phyloP scores from a whole-genome alignment of 2,113 vertebrate genomes.

The Eublepharis macularius region DNA sequence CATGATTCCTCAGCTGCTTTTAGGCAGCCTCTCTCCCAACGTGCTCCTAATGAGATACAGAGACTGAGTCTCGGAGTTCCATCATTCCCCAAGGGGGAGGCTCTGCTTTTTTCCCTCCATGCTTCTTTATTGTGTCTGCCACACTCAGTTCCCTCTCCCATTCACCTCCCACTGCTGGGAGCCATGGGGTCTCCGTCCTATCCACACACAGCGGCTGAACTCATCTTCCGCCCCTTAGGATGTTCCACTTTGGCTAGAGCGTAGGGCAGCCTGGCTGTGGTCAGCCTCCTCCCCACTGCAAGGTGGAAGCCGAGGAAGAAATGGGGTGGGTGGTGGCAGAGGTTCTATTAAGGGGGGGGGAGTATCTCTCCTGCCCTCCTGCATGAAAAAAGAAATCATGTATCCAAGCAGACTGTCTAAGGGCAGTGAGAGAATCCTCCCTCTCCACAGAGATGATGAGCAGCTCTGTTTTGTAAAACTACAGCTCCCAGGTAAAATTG shows the following conservation, averaged over 20 bases:
- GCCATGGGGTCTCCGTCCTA: not conserved
- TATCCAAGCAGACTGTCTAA: too few relatives aligned
- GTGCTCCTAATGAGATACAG: not conserved
- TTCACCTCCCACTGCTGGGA: not conserved
- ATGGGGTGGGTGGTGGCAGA: too few relatives aligned
- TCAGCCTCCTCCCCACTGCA: not conserved
- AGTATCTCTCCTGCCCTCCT: too few relatives aligned
- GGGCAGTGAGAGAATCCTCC: too few relatives aligned
- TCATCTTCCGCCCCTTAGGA: not conserved
- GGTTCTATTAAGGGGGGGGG: too few relatives aligned
- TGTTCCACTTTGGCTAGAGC: not conserved
- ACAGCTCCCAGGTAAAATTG: too few relatives aligned
- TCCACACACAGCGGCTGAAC: not conserved
- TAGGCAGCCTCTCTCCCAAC: not conserved
- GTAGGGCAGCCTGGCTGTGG: not conserved
- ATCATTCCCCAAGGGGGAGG: not conserved
- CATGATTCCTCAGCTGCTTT: not conserved
- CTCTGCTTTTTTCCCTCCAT: not conserved
- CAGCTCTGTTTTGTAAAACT: too few relatives aligned
- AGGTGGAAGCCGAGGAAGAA: not conserved
- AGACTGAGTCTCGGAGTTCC: not conserved
- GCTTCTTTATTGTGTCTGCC: constrained; percentile 7
- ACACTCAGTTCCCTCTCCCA: not conserved
- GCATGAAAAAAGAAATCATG: too few relatives aligned
- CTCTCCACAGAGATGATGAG: too few relatives aligned